Percentiles rank a stretch among this genome's conserved stretches.
These are phyloP conservation scores for Gnathonemus longibarbis DNA, from an alignment of 2,113 vertebrate species.

Conservation along the genomic window DNA sequence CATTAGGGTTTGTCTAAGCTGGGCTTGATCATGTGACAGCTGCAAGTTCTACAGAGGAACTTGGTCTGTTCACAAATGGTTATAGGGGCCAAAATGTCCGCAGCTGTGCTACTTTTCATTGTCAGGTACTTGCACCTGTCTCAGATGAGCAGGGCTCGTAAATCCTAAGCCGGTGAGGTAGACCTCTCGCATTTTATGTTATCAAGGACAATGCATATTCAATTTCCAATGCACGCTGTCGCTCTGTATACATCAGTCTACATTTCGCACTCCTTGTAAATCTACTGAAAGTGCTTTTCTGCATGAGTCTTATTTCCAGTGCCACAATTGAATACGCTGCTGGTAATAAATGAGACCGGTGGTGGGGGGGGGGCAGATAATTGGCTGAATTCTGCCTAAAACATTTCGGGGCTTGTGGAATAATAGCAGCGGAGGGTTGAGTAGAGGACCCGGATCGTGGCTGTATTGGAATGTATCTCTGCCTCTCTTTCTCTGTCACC, in stretches of 20 bases:
- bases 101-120: not conserved
- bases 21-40: not conserved
- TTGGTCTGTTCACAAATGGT: not conserved
- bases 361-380: not conserved
- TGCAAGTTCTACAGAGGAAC: not conserved
- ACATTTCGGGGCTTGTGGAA: not conserved
- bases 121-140: not conserved
- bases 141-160: not conserved
- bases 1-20: not conserved
- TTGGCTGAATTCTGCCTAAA: slow-evolving; percentile 16
- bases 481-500: not conserved
- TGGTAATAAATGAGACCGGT: slow-evolving; percentile 1
- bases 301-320: not conserved
- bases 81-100: not conserved
- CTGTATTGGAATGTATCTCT: not conserved
- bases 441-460: not conserved
- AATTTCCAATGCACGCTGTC: slow-evolving; percentile 2
- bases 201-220: slow-evolving; percentile 19
- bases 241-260: slow-evolving; percentile 14
- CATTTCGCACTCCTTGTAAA: not conserved
- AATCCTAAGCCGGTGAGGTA: not conserved
- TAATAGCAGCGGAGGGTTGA: not conserved
- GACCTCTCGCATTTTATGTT: not conserved
- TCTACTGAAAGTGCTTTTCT: slow-evolving; percentile 11
- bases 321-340: not conserved